Evolutionary conservation across 2,888 invertebrate species (phyloP), one percentile per base, ranked within the genome.

Genomic region (Acrobeloides nanus): DNA sequence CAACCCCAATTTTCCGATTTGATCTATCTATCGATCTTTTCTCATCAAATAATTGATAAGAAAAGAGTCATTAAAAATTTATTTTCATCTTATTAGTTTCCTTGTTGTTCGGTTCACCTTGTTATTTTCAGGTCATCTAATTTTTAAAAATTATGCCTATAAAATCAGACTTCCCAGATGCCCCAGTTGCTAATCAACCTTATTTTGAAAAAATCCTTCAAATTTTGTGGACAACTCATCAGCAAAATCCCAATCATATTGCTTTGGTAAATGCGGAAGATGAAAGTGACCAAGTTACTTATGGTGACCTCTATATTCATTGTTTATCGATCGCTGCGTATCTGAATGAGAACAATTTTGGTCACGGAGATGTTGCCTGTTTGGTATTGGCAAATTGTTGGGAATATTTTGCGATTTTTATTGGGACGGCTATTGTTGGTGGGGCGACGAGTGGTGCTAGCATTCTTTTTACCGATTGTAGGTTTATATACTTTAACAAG

Each of bases 391-490:
- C 53, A 21, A 66, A 66, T 42, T 60, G 58, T 32, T 52, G 58
- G 46, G 57, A 66, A 42, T 66, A 46, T 29, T 48, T 44, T 4
- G 52, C 59, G 3, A 51, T 61, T 10, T 55, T 64, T 34, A 23
- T 44, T 24, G 62, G 56, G 6, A 44, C 48, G 8, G 43, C 44
- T n/a, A 31, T 46, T 12, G 53, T 48, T 27, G 68, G 68, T 15
- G 67, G 66, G 15, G 60, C 57, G 4, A 46, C 62, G 26, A 62
- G 63, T 18, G 61, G 61, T n/a, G 68, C 66, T n/a, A 68, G 62
- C 23, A 51, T 58, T 4, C 48, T 59, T 15, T 68, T 61, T 31
- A 69, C 64, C 20, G 59, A 67, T 27, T 59, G 66, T 63, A 45
- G 47, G 64, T 18, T 24, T 3, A 12, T n/a, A 12, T 12, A 12